These are phyloP conservation scores for Apus apus DNA, from an alignment of 2,113 vertebrate species.

Conservation along the genomic window DNA sequence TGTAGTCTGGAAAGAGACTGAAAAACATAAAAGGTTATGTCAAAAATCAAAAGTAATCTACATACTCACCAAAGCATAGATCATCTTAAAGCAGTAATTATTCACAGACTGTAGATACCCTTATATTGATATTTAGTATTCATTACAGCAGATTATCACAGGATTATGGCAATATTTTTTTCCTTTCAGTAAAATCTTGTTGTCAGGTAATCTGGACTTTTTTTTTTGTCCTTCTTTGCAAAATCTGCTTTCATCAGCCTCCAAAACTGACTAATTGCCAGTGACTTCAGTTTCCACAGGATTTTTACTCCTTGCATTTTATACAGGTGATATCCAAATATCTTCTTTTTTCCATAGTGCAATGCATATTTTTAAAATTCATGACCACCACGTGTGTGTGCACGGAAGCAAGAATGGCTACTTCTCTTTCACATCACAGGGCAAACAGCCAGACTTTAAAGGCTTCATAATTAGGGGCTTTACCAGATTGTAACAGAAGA, in stretches of 20 bases:
- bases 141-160: slow-evolving; percentile 22
- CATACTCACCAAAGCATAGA: slow-evolving; percentile 50
- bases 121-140: slow-evolving; percentile 49
- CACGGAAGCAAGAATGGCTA: background rate
- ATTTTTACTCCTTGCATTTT: slow-evolving; percentile 51
- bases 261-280: background rate
- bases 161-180: slow-evolving; percentile 7
- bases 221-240: slow-evolving; percentile 6
- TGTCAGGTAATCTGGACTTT: background rate
- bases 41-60: slow-evolving; percentile 67
- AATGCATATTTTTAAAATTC: slow-evolving; percentile 48
- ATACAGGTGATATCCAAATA: slow-evolving; percentile 9
- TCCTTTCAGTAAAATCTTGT: background rate
- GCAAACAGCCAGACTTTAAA: slow-evolving; percentile 16
- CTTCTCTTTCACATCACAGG: background rate
- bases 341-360: background rate
- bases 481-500: slow-evolving; percentile 3
- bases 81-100: slow-evolving; percentile 41
- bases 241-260: background rate
- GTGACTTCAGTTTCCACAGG: background rate
- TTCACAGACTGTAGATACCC: background rate
- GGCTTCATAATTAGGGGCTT: slow-evolving; percentile 16
- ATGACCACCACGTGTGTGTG: background rate
- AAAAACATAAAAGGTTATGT: slow-evolving; percentile 74
- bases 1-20: slow-evolving; percentile 68